These are phyloP conservation scores for Diloba caeruleocephala DNA, from an alignment of 2,888 invertebrate genomes.

Conservation along the genomic window DNA sequence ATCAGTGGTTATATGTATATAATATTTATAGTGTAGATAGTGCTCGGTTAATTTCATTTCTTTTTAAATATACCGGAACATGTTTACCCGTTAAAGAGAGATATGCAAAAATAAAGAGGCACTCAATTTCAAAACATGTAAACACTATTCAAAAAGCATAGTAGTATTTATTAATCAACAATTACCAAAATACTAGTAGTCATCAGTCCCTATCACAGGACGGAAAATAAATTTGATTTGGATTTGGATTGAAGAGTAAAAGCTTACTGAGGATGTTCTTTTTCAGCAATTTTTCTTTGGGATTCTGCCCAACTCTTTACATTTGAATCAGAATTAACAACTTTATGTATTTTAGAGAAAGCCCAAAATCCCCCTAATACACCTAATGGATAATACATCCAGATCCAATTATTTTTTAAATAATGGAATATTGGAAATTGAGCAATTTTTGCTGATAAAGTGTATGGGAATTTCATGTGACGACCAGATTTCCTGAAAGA, in stretches of 20 bases:
- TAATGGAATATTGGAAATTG: slow-evolving; percentile 94
- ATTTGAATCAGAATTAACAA: slow-evolving; percentile 86
- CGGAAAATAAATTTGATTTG: no score
- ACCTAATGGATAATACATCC: slow-evolving; percentile 91
- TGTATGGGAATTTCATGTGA: slow-evolving; percentile 96
- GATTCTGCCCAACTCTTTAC: slow-evolving; percentile 75
- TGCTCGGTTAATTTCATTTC: no score
- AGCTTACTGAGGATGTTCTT: slow-evolving; percentile 68
- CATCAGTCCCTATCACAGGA: no score
- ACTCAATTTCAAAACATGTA: no score
- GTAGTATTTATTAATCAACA: no score
- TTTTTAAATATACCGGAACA: no score
- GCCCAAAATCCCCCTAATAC: slow-evolving; percentile 88
- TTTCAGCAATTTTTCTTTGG: slow-evolving; percentile 75
- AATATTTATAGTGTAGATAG: no score
- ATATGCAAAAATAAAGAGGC: no score
- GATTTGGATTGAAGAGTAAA: not conserved
- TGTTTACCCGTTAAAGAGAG: no score
- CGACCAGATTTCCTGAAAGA: slow-evolving; percentile 86
- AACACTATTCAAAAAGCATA: no score
- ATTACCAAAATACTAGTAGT: no score
- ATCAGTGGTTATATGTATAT: no score
- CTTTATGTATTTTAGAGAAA: slow-evolving; percentile 91
- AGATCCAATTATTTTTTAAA: slow-evolving; percentile 92
- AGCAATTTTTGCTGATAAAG: slow-evolving; percentile 93